Evolutionary conservation across 2,113 vertebrate genomes (phyloP).

Genomic region (Etia nguti): DNA sequence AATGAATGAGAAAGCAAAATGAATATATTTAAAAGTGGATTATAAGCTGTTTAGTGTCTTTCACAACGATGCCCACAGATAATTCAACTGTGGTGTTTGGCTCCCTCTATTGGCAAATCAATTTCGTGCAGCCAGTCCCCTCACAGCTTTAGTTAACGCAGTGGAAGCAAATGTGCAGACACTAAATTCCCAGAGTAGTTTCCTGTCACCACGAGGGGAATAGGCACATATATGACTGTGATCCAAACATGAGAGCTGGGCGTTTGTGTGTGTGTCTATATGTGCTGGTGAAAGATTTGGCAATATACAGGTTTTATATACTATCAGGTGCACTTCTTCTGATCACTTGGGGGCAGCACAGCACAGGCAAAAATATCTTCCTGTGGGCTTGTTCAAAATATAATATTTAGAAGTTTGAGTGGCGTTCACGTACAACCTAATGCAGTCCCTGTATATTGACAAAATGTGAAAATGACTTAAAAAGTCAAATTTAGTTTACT

Average conservation of each 20-base stretch:
- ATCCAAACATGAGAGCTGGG: neutral
- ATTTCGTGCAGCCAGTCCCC: neutral
- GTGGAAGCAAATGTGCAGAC: neutral
- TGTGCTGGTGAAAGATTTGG: neutral
- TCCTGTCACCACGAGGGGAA: neutral
- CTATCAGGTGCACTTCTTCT: neutral
- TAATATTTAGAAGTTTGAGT: neutral
- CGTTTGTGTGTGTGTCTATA: neutral
- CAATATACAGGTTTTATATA: neutral
- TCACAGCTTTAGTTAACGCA: neutral
- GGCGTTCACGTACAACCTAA: neutral
- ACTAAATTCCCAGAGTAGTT: neutral
- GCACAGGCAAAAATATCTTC: neutral
- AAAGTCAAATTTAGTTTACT: neutral
- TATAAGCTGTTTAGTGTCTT: neutral
- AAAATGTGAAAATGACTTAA: neutral
- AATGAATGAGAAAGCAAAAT: neutral
- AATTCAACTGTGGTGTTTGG: constrained; percentile 7
- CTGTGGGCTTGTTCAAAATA: neutral
- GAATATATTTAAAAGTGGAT: neutral
- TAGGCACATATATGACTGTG: neutral
- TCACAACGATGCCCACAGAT: neutral
- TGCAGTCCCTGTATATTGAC: neutral
- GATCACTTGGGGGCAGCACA: constrained; percentile 12
- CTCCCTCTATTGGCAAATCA: constrained; percentile 21